Percentiles rank a stretch among this genome's conserved stretches.
Evolutionary conservation across 2,113 vertebrate species (phyloP).

Genomic region (Sprattus sprattus): DNA sequence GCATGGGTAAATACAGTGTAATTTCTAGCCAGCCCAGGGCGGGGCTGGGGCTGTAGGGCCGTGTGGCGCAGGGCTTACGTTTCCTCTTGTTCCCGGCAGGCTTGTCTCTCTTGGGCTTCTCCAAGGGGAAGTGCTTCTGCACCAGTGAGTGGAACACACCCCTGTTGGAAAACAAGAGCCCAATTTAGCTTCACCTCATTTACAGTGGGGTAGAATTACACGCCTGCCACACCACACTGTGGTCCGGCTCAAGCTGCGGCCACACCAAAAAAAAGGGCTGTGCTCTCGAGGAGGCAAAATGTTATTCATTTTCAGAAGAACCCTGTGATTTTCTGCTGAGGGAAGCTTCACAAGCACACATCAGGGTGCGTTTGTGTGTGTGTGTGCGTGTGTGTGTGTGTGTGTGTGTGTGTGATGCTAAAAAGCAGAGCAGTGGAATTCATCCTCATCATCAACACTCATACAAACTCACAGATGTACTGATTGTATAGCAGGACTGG

Average conservation of each 20-base stretch:
- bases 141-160: conserved; percentile 97
- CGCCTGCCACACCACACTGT: not conserved
- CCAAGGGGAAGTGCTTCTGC: conserved; percentile 94
- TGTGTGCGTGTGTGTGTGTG: not conserved
- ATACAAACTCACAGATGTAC: not conserved
- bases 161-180: conserved; percentile 62
- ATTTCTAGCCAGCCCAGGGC: no score
- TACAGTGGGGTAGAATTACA: conserved; percentile 9
- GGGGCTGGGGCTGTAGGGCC: not conserved
- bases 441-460: not conserved
- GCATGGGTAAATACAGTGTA: no score
- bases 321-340: not conserved
- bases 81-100: conserved; percentile 84
- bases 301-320: not conserved
- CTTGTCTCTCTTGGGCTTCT: conserved; percentile 90
- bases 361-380: not conserved
- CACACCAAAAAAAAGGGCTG: not conserved
- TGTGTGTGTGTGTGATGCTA: not conserved
- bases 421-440: not conserved
- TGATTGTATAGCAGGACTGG: not conserved
- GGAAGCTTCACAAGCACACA: not conserved
- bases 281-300: not conserved
- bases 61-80: conserved; percentile 73
- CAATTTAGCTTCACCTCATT: not conserved
- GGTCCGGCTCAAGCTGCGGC: not conserved